Percentiles rank a stretch among this genome's conserved stretches.
Conservation (phyloP, 2,888 invertebrate genomes). For the Thymelicus lineola region DNA sequence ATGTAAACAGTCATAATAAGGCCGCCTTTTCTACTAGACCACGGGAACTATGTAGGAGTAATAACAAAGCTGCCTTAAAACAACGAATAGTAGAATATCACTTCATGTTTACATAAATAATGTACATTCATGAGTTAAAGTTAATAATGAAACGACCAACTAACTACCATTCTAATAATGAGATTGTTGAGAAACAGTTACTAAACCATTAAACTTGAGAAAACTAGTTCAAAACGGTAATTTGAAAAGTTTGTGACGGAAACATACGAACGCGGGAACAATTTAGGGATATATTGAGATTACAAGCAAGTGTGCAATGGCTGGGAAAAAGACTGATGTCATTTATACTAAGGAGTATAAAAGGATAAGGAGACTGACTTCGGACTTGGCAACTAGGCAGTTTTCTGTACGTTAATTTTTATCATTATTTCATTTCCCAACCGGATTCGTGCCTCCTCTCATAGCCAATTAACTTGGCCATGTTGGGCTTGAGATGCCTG, state of each 20-base stretch:
- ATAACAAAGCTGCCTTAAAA: too few relatives aligned
- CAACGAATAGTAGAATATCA: too few relatives aligned
- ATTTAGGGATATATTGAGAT: not conserved
- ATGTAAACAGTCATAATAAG: too few relatives aligned
- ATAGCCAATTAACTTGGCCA: not conserved
- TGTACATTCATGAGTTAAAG: too few relatives aligned
- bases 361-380: conserved; percentile 88
- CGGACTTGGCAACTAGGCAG: conserved; percentile 87
- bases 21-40: too few relatives aligned
- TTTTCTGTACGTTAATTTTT: conserved; percentile 86
- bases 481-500: too few relatives aligned
- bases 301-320: conserved; percentile 52
- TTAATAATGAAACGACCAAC: too few relatives aligned
- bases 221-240: conserved; percentile 2
- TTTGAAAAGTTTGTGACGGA: conserved; percentile 2
- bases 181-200: not conserved
- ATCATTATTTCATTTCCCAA: not conserved
- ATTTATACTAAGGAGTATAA: conserved; percentile 89
- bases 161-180: not conserved
- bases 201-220: not conserved
- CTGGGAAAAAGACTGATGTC: conserved; percentile 65
- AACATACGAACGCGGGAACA: not conserved
- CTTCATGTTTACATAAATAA: too few relatives aligned
- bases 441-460: too few relatives aligned
- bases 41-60: too few relatives aligned